Base-by-base conservation (phyloP, 2,888 invertebrate genomes). In the Molanna angustata region DNA sequence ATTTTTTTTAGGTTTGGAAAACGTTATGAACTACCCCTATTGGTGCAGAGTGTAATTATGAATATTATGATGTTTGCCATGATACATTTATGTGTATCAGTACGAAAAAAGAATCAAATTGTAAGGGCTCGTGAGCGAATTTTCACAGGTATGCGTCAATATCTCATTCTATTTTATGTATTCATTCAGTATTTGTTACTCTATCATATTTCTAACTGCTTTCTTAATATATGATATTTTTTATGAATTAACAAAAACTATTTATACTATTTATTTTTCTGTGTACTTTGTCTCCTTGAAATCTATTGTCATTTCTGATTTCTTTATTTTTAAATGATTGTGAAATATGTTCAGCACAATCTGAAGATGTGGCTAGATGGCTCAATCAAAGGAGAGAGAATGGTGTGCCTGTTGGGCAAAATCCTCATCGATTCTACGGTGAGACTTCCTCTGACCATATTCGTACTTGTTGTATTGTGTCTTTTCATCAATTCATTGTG, bases 41-140 rank as follows among this genome's bases (percentile, higher is more conserved):
- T 99, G 62, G 81, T 94, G 57, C 99, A 99, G 78, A 98, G 97
- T 76, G 83, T 98, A 67, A 85, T 99, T 52, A 99, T 99, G 99
- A 96, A 93, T 67, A 68, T 90, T 52, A 90, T 94, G 61, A 99
- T 99, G 99, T 84, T 96, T 73, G 79, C 85, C 51, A 92, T 98
- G 92, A 88, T 97, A 60, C 90, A 94, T 70, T 76, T 97, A 43
- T 97, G 96, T 79, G 90, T 96, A 19, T 82, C 79, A 67, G 88
- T 94, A 60, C 84, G 87, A 64, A 88, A 88, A 70, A 86, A 86
- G 70, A 90, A 85, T 69, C 85, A 88, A 70, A 83, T 90, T 58
- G 79, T 86, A 59, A 83, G 85, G 69, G 79, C 84, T 47, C 79
- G 86, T 62, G 90, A 93, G 63, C 81, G 86, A 69, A 83, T 88